Conservation (phyloP, 2,113 vertebrate genomes). For the Alosa alosa region DNA sequence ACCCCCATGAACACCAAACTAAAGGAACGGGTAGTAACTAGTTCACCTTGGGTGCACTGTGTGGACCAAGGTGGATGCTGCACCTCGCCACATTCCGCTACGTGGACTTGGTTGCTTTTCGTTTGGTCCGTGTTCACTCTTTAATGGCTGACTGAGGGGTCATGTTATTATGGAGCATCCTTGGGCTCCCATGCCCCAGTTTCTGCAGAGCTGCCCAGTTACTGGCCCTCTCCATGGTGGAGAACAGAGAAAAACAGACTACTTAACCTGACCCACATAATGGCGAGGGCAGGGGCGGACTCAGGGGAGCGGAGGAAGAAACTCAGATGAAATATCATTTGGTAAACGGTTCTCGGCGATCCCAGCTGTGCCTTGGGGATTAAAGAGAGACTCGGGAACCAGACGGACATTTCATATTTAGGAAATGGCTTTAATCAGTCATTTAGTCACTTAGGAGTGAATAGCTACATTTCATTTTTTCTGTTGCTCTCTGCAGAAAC, state of each 20-base stretch:
- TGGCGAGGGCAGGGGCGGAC: background rate
- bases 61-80: background rate
- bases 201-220: background rate
- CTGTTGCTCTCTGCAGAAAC: background rate
- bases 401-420: too few species aligned
- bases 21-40: background rate
- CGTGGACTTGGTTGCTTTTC: background rate
- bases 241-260: background rate
- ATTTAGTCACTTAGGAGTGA: too few species aligned
- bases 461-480: too few species aligned
- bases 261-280: background rate
- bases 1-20: too few species aligned
- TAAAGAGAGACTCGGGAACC: background rate
- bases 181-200: background rate
- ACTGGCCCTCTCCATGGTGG: background rate
- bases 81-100: background rate
- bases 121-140: background rate
- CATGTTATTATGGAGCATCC: background rate
- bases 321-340: background rate
- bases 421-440: too few species aligned
- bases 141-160: background rate
- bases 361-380: background rate
- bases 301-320: background rate
- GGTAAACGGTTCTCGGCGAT: background rate
- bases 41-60: background rate